A percentile compares a stretch with the other conserved stretches of the same genome.
phyloP scores from a whole-genome alignment of 2,113 vertebrate species.

The Potamarius usumacintae region DNA sequence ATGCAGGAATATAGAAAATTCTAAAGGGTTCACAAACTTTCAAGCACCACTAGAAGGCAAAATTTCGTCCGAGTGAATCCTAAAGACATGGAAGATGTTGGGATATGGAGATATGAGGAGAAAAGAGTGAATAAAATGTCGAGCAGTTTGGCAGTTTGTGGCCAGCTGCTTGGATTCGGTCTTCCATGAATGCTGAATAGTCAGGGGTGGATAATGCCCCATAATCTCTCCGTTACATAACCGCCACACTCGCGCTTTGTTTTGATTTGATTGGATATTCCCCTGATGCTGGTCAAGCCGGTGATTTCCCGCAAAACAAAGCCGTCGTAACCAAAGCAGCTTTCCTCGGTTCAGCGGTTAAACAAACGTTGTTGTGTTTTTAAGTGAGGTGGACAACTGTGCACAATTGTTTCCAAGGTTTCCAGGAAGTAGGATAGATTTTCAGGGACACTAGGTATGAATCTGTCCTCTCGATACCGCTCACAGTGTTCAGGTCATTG shows the following conservation, averaged over 20 bases:
- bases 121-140: background rate
- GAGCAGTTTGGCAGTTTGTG: background rate
- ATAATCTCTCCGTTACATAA: constrained; percentile 56
- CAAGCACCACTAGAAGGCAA: too few relatives aligned
- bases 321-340: constrained; percentile 8
- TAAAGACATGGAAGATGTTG: too few relatives aligned
- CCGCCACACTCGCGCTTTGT: constrained; percentile 51
- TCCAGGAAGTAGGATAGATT: constrained; percentile 4
- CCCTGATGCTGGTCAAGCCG: constrained; percentile 1
- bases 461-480: background rate
- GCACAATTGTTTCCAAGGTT: constrained; percentile 12
- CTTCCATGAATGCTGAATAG: constrained; percentile 37
- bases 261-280: constrained; percentile 43
- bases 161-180: constrained; percentile 47
- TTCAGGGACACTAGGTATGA: background rate
- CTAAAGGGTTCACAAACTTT: too few relatives aligned
- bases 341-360: constrained; percentile 17
- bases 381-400: constrained; percentile 1
- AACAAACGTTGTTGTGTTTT: background rate
- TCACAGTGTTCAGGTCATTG: background rate
- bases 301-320: constrained; percentile 35
- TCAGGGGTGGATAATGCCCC: constrained; percentile 43
- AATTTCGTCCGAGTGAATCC: too few relatives aligned
- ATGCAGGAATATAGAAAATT: too few relatives aligned
- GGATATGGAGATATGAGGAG: too few relatives aligned